These are phyloP conservation scores for Heteromormyrus szaboi DNA, from an alignment of 2,797 vertebrate genomes.

Conservation along the genomic window DNA sequence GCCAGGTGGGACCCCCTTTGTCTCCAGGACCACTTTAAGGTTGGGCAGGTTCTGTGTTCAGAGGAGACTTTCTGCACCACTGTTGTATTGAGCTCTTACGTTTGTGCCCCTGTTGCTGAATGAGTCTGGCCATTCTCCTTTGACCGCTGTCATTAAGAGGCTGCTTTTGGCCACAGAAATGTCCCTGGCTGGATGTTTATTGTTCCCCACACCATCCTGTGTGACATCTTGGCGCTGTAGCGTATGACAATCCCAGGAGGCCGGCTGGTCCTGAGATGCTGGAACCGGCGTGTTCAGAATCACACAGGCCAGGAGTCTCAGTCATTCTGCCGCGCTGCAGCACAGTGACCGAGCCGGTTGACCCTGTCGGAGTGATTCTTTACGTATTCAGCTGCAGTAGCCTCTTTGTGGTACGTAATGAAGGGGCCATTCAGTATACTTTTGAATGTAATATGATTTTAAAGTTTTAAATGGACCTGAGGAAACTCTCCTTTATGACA, in stretches of 20 bases:
- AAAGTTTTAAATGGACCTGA: neutral
- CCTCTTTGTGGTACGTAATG: neutral
- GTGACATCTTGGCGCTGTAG: neutral
- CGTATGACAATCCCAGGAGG: neutral
- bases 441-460: neutral
- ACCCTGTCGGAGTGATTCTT: neutral
- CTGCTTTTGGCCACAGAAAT: neutral
- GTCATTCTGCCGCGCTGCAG: too few relatives aligned
- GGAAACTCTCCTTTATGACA: neutral
- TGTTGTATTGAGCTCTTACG: neutral
- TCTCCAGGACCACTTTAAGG: too few relatives aligned
- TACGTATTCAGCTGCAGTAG: neutral
- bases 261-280: neutral
- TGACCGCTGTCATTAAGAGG: neutral
- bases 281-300: neutral
- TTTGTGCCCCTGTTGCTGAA: neutral
- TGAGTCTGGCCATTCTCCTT: neutral
- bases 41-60: neutral
- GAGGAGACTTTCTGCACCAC: neutral
- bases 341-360: neutral
- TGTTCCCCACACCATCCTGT: neutral
- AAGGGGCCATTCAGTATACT: neutral
- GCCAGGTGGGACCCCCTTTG: neutral
- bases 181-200: neutral
- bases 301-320: neutral